These are phyloP conservation scores for Oncopodura yosiiana DNA, from an alignment of 1,140 invertebrate genomes.

Conservation along the genomic window DNA sequence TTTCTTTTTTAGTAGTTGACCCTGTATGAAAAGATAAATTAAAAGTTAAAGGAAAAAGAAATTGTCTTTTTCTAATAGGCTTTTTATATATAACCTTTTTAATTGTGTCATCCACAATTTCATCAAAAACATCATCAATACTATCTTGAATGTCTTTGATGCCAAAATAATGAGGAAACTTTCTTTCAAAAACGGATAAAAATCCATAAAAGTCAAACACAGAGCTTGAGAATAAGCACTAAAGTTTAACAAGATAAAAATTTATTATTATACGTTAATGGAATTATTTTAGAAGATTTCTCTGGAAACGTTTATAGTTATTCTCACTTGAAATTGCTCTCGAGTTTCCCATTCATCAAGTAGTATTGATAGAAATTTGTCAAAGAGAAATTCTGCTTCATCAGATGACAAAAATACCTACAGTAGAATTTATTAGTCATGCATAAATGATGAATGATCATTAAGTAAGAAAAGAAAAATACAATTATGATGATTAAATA, in stretches of 20 bases:
- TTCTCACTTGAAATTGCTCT: constrained; percentile 31
- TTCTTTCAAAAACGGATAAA: constrained; percentile 31
- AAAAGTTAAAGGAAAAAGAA: too few relatives aligned
- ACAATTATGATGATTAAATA: not conserved
- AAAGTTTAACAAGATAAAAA: not conserved
- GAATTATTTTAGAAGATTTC: not conserved
- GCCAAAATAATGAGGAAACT: constrained; percentile 40
- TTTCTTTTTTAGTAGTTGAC: constrained; percentile 59
- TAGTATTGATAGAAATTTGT: constrained; percentile 37
- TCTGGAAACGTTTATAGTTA: not conserved
- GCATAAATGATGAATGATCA: not conserved
- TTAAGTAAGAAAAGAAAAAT: not conserved
- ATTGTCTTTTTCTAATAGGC: too few relatives aligned
- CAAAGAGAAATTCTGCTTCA: constrained; percentile 38
- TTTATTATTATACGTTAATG: not conserved
- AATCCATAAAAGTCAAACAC: constrained; percentile 34
- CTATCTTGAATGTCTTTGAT: constrained; percentile 55
- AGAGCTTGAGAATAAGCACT: constrained; percentile 34
- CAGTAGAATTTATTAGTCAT: not conserved
- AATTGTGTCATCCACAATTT: constrained; percentile 68
- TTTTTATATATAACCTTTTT: constrained; percentile 52
- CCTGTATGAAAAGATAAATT: constrained; percentile 43
- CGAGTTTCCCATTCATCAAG: constrained; percentile 33
- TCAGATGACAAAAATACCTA: constrained; percentile 38
- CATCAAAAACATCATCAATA: constrained; percentile 62